Evolutionary conservation across 2,113 vertebrate genomes (phyloP), one percentile per base, ranked within the genome.

Genomic region (Tetrao urogallus): DNA sequence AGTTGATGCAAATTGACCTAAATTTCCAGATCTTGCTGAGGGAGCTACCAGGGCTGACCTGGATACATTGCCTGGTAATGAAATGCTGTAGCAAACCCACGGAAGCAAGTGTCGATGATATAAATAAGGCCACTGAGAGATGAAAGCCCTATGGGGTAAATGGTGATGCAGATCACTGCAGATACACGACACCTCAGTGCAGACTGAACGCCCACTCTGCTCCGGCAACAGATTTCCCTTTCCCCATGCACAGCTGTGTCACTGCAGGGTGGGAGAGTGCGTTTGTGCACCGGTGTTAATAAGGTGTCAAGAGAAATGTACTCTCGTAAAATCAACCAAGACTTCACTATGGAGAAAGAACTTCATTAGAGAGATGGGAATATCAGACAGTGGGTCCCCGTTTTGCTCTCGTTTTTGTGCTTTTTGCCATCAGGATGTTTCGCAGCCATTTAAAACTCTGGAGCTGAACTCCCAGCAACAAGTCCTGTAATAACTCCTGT

Each of bases 21-120:
- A 85, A 92, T 95, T 92, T 90, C 72, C 58, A 45, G 76, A 24
- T 80, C 89, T 75, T 96, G 90, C 94, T 93, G 91, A 74, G 94
- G 75, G 90, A 92, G 47, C 85, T 94, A 9, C 72, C 67, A 14
- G 45, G 73, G 27, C 5, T 93, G 94, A 91, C 96, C 91, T 95
- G 90, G 80, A 93, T 93, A 69, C 17, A 63, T 82, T 64, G 52
- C 28, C 82, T 45, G 71, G 43, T 71, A 81, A 50, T 38, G 70
- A 94, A 77, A 85, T 82, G 57, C 71, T 36, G 63, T 10, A 70
- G 88, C 69, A 61, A 88, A 86, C 25, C 19, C 34, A 17, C 75
- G 67, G 73, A 81, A 87, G 67, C 28, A 60, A 81, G 42, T 28
- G 56, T 42, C 64, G 76, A 5, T 92, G 92, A 80, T 43, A 60